phyloP scores from a whole-genome alignment of 2,797 vertebrate species.

The Spatula versicolor region DNA sequence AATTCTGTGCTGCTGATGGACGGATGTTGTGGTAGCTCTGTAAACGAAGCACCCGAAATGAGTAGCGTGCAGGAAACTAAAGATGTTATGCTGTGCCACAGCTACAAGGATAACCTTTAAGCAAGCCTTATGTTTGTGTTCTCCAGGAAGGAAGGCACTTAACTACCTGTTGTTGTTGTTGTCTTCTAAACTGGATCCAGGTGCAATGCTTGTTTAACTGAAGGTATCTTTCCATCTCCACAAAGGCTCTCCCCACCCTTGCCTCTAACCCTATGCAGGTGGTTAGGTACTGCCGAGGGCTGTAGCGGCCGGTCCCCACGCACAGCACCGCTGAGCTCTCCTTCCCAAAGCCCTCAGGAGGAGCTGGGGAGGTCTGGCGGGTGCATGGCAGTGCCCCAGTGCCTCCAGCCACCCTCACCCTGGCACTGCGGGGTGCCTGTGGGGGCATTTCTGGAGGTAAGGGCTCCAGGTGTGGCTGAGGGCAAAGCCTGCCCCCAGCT shows the following conservation, averaged over 20 bases:
- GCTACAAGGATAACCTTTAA: not conserved
- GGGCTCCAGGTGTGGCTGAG: not conserved
- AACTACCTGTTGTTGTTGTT: not conserved
- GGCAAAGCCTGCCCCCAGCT: not conserved
- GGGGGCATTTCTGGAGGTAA: not conserved
- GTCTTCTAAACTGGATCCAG: not conserved
- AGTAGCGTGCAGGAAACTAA: not conserved
- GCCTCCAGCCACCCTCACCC: not conserved
- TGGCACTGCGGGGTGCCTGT: not conserved
- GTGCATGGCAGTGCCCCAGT: fast-evolving
- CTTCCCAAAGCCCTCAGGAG: fast-evolving
- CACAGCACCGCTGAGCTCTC: not conserved
- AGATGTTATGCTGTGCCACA: not conserved
- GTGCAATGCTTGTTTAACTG: not conserved
- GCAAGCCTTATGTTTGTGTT: not conserved
- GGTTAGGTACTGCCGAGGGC: not conserved
- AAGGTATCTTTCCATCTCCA: not conserved
- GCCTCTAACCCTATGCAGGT: not conserved
- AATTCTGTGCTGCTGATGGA: not conserved
- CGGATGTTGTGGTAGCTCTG: not conserved
- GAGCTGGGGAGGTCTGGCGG: not conserved
- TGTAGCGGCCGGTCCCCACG: not conserved
- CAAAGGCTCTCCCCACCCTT: not conserved
- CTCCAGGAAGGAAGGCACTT: not conserved
- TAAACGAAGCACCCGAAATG: not conserved